A percentile compares a stretch with the other conserved stretches of the same genome.
Conservation (phyloP, 2,113 vertebrate genomes). For the Pogona vitticeps region DNA sequence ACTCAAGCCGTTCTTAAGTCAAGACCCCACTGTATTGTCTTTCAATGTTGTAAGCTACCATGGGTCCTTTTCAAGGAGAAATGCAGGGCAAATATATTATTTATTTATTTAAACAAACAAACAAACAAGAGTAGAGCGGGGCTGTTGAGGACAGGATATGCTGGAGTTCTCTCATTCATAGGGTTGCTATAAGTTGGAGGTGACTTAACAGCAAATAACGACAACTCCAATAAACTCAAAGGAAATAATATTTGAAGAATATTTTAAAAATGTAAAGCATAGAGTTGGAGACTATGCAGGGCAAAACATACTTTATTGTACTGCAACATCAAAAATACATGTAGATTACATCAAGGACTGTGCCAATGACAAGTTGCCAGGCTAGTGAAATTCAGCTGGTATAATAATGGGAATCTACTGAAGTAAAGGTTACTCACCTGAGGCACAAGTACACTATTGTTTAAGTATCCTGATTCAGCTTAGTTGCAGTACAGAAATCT, state of each 20-base stretch:
- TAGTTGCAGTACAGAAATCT: slow-evolving; percentile 69
- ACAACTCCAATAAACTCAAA: not conserved
- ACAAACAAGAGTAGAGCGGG: too few relatives aligned
- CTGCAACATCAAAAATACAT: slow-evolving; percentile 77
- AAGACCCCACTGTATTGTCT: too few relatives aligned
- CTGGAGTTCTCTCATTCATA: too few relatives aligned
- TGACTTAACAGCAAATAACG: not conserved
- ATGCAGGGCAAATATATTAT: too few relatives aligned
- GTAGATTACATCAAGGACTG: slow-evolving; percentile 75
- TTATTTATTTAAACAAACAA: too few relatives aligned
- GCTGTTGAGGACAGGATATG: too few relatives aligned
- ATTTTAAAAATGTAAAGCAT: not conserved
- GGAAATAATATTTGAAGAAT: not conserved
- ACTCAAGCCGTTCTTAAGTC: too few relatives aligned
- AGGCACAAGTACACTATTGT: slow-evolving; percentile 72
- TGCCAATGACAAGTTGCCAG: slow-evolving; percentile 68
- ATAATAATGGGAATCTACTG: slow-evolving; percentile 67
- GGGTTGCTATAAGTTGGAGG: not conserved
- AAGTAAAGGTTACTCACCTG: slow-evolving; percentile 68
- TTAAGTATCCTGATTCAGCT: slow-evolving; percentile 72
- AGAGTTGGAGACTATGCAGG: slow-evolving; percentile 58
- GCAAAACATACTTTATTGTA: slow-evolving; percentile 83
- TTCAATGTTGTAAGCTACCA: too few relatives aligned
- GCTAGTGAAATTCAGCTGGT: slow-evolving; percentile 67
- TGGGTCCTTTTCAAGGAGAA: too few relatives aligned